Base-by-base conservation (phyloP, 1,140 invertebrate species). In the Triops longicaudatus region DNA sequence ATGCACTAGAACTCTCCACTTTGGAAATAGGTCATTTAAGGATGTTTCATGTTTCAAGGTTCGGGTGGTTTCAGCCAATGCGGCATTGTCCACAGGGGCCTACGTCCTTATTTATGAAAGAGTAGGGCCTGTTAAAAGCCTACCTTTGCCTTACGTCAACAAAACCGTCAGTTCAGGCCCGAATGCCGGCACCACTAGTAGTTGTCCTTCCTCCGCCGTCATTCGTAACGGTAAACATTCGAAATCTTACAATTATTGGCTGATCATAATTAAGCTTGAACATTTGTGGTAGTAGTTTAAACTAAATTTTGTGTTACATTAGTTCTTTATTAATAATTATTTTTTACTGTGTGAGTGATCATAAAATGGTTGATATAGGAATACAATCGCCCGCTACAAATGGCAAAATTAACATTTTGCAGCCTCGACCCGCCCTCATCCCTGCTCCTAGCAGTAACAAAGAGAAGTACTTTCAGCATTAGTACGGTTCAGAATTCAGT, bases 71-170 rank as follows among this genome's bases (percentile, higher is more conserved):
- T 90, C 89, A 72, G 84, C 92, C 75, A 89, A 88, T 80, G 89
- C 88, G 80, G 92, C 93, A 44, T 86, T 94, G 22, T 90, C 88
- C 80, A 92, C 91, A 17, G 93, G 94, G 83, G 92, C 93, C 1
- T 96, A 96, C 82, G 93, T 96, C 73, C 92, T 96, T 87, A 92
- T 96, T 79, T 96, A 95, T 83, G 92, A 95, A 84, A 86, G 92
- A 85, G 90, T 91, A 79, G 79, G 81, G 42, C 81, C 84, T 22
- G 82, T 83, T n/a, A 79, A 81, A 7, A 82, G 37, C 10, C 50
- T 28, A 31, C 27, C 72, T 44, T 72, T 50, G 1, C 26, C 44
- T 42, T 42, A 43, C 22, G 17, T 72, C 76, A 63, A 22, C 31
- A 74, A 74, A 74, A 41, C 17, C 26, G 43, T 31, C 26, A 74